These are phyloP conservation scores for Cheilosia grossa DNA, from an alignment of 2,888 invertebrate genomes.

Conservation along the genomic window DNA sequence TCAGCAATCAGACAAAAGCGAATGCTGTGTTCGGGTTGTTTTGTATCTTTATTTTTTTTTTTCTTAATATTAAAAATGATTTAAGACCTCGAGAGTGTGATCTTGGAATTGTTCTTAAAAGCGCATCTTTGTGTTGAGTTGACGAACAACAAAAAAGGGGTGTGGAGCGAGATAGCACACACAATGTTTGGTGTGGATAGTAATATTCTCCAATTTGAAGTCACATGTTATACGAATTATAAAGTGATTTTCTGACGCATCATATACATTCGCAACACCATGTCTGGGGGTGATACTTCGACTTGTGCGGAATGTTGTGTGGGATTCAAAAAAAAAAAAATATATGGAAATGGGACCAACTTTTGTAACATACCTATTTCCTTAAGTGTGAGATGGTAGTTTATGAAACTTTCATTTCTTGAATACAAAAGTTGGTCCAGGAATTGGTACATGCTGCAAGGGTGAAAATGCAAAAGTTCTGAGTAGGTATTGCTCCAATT, in stretches of 20 bases:
- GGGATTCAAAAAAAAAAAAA: constrained; percentile 4
- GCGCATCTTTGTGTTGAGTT: constrained; percentile 70
- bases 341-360: constrained; percentile 22
- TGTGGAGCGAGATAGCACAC: constrained; percentile 44
- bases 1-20: constrained; percentile 70
- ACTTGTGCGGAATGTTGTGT: constrained; percentile 31
- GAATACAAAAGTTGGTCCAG: background rate
- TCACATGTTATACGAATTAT: constrained; percentile 81
- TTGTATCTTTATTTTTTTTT: constrained; percentile 75
- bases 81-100: constrained; percentile 78
- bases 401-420: background rate
- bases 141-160: constrained; percentile 42
- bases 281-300: constrained; percentile 71
- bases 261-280: constrained; percentile 82
- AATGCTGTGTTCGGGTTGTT: constrained; percentile 51
- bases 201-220: constrained; percentile 56
- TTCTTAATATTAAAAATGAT: constrained; percentile 80
- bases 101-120: constrained; percentile 75
- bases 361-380: too few relatives aligned
- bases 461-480: background rate
- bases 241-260: constrained; percentile 82
- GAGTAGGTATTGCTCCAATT: too few relatives aligned
- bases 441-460: background rate
- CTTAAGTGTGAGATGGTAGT: background rate
- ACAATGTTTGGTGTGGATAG: constrained; percentile 51